Conservation (phyloP, 92 coral and sea anemone genomes). For the Palythoa caribaeorum region DNA sequence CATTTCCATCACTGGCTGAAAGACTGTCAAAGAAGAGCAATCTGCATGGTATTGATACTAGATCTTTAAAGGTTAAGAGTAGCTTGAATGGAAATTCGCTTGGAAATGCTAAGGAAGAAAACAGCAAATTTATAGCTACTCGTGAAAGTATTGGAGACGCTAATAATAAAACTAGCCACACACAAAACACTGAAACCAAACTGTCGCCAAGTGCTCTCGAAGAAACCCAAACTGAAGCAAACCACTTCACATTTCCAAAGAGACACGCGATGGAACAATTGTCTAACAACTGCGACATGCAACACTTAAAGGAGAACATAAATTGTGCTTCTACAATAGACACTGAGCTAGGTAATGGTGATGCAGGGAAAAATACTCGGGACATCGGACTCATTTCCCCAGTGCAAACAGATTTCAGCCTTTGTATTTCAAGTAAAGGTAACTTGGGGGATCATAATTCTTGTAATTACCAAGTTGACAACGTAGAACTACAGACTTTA, state of each 20-base stretch:
- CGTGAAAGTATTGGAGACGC: not conserved
- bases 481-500: not conserved
- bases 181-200: not conserved
- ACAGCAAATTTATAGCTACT: not conserved
- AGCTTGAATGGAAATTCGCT: not conserved
- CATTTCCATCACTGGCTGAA: slow-evolving; percentile 35
- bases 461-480: not conserved
- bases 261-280: not conserved
- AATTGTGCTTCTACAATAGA: not conserved
- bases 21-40: slow-evolving; percentile 6
- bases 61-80: not conserved
- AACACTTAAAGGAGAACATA: not conserved
- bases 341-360: not conserved
- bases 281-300: not conserved
- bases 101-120: not conserved
- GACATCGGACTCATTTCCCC: not conserved
- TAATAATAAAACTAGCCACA: not conserved
- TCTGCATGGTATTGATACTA: not conserved
- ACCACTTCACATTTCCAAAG: not conserved
- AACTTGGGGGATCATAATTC: not conserved
- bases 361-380: not conserved
- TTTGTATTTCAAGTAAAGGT: not conserved
- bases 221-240: not conserved
- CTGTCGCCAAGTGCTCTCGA: not conserved
- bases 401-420: not conserved